A percentile compares a stretch with the other conserved stretches of the same genome.
Conservation (phyloP, 2,888 invertebrate species). For the Noctua pronuba region DNA sequence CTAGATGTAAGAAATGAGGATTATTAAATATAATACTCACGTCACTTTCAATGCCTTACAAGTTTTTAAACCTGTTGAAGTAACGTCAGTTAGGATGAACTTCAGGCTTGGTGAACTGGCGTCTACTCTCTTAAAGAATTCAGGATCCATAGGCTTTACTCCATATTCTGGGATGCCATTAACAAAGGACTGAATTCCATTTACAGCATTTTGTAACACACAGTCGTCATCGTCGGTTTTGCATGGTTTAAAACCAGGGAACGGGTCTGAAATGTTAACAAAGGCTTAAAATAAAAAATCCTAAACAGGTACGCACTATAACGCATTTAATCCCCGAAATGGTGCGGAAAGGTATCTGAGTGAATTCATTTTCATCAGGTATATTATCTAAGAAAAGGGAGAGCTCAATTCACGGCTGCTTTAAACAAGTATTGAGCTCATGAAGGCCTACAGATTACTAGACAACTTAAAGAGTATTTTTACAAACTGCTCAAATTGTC, state of each 20-base stretch:
- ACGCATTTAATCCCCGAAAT: background rate
- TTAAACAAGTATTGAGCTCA: background rate
- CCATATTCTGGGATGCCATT: constrained; percentile 30
- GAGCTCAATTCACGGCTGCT: background rate
- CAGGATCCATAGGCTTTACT: constrained; percentile 49
- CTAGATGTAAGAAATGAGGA: background rate
- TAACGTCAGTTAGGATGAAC: constrained; percentile 31
- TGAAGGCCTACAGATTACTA: background rate
- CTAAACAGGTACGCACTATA: background rate
- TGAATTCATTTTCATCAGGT: background rate
- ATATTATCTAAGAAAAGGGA: background rate
- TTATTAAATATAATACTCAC: constrained; percentile 39
- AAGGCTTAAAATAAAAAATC: background rate
- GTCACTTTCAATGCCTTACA: constrained; percentile 14
- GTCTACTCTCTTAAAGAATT: constrained; percentile 30
- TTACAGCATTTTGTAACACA: constrained; percentile 13
- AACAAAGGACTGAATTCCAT: constrained; percentile 11
- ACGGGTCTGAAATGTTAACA: constrained; percentile 35
- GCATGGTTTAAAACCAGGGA: constrained; percentile 48
- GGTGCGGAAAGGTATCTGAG: background rate
- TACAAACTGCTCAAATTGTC: background rate
- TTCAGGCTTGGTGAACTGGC: constrained; percentile 46
- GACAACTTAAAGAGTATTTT: too few relatives aligned
- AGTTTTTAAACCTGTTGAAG: constrained; percentile 34
- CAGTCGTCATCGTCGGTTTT: constrained; percentile 30